phyloP scores from a whole-genome alignment of 2,888 invertebrate species.

The Coleophora flavipennella region DNA sequence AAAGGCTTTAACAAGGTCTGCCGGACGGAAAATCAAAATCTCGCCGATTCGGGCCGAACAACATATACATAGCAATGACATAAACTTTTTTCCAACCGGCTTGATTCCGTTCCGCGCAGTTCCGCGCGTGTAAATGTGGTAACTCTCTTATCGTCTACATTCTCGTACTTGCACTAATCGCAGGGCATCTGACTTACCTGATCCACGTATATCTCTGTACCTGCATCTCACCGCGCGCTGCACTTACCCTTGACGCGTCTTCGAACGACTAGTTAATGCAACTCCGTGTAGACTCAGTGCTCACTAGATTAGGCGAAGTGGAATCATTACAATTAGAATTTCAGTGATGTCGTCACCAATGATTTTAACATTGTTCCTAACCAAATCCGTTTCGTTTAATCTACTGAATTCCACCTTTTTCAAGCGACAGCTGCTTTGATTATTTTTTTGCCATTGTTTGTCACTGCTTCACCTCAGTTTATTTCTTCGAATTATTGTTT shows the following conservation, averaged over 20 bases:
- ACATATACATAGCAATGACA: no score
- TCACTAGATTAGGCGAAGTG: slow-evolving; percentile 61
- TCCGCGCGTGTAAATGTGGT: no score
- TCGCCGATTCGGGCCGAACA: no score
- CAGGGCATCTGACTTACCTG: slow-evolving; percentile 12
- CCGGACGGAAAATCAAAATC: no score
- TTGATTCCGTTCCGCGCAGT: no score
- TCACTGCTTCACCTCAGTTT: slow-evolving; percentile 45
- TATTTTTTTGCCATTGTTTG: slow-evolving; percentile 20
- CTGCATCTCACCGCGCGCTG: slow-evolving; percentile 23
- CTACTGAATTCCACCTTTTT: slow-evolving; percentile 37
- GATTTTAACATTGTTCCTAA: slow-evolving; percentile 45
- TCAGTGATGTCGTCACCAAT: slow-evolving; percentile 67
- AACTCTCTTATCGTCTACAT: slow-evolving; percentile 15
- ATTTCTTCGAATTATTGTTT: slow-evolving; percentile 28
- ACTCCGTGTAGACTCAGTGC: slow-evolving; percentile 13
- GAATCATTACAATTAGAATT: slow-evolving; percentile 50
- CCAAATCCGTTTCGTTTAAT: slow-evolving; percentile 51
- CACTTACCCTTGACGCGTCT: slow-evolving; percentile 46
- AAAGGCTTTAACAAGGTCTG: no score
- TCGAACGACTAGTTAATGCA: slow-evolving; percentile 43
- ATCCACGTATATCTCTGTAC: slow-evolving; percentile 21
- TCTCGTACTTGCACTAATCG: slow-evolving; percentile 28
- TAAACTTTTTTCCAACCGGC: no score
- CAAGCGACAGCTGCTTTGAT: slow-evolving; percentile 12